Base-by-base conservation (phyloP, 2,113 vertebrate genomes). In the Anseranas semipalmata region DNA sequence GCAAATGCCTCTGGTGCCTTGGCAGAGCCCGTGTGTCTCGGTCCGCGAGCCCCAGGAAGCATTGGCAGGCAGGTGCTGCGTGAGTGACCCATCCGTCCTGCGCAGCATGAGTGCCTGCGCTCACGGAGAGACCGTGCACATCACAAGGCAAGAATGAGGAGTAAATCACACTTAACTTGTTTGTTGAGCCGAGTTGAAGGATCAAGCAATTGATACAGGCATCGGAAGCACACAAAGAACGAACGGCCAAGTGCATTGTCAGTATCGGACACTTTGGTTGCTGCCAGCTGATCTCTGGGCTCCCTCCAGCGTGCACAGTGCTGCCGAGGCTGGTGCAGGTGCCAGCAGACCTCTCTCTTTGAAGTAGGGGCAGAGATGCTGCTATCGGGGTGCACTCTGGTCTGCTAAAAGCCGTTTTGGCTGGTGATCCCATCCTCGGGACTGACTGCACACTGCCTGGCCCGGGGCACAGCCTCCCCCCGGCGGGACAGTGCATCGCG, bases 241-340 rank as follows among this genome's bases (percentile, higher is more conserved):
- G 71, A 82, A 25, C 5, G 66, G 72, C 2, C 1, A 62, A 10
- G 14, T 15, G 50, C 8, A 3, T 3, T 58, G 87, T 10, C 30
- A 32, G 45, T 32, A 41, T 4, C 0, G 0, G 75, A 20, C 43
- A 39, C 39, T 3, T 16, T 0, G 0, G 30, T n/a, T 2, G 0
- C 50, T 75, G 60, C 28, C 70, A 82, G 66, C 65, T 20, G 56
- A 39, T 32, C 50, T 16, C 56, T 24, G 53, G 68, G 39, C 48
- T 90, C 67, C 46, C 39, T 52, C 32, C 0, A 4, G 46, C 65
- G 15, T 0, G 3, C 35, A 15, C 15, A 33, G 46, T 3, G 7
- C 83, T 24, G 67, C n/a, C 35, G 62, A 3, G 0, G 32, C 60
- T 52, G 70, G 33, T 1, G 1, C 19, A 0, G 2, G 21, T 24